A percentile compares a stretch with the other conserved stretches of the same genome.
Evolutionary conservation across 2,113 vertebrate genomes (phyloP).

Genomic region (Elaphurus davidianus): DNA sequence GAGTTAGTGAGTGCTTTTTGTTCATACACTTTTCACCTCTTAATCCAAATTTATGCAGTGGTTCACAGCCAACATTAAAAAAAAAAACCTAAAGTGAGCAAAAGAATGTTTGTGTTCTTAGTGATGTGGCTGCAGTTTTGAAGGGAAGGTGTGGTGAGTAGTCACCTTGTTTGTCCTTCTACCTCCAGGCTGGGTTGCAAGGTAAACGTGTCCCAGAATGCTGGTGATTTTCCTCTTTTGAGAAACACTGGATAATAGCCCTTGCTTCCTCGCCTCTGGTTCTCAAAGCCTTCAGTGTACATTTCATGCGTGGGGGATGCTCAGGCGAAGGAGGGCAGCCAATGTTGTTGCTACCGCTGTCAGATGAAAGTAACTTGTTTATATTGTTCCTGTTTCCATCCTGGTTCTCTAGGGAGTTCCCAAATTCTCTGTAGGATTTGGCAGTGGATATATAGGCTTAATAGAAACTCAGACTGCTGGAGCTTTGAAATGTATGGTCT

Average conservation of each 20-base stretch:
- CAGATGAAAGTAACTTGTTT: not conserved
- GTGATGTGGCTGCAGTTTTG: not conserved
- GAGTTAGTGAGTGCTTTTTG: not conserved
- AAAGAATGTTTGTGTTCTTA: not conserved
- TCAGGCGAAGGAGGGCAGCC: not conserved
- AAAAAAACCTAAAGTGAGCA: not conserved
- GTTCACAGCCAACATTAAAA: not conserved
- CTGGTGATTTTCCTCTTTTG: not conserved
- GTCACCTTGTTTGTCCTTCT: not conserved
- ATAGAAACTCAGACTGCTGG: constrained; percentile 27
- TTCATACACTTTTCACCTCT: constrained; percentile 32
- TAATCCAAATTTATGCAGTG: not conserved
- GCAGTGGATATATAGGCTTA: not conserved
- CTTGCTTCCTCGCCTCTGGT: not conserved
- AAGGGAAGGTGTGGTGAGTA: not conserved
- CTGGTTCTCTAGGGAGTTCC: not conserved
- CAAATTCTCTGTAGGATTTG: not conserved
- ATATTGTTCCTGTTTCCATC: not conserved
- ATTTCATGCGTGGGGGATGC: not conserved
- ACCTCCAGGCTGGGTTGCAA: not conserved
- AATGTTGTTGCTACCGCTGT: not conserved
- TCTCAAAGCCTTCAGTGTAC: not conserved
- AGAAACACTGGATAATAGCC: not conserved
- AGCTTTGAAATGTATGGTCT: not conserved
- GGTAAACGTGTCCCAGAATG: not conserved